Base-by-base conservation (phyloP, 2,888 invertebrate species). In the Hypomecis atomaria region DNA sequence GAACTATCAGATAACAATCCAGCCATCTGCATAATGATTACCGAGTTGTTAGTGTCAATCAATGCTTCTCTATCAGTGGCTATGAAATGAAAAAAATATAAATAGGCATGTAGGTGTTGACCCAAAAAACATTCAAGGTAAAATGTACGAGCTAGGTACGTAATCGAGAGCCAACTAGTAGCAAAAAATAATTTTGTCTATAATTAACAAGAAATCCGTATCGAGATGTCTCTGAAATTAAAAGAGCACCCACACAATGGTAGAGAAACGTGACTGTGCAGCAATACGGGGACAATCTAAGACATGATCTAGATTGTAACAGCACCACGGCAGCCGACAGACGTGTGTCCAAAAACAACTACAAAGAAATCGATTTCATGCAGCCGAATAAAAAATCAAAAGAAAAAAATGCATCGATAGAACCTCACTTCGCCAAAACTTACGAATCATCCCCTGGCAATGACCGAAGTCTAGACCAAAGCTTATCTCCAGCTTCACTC, bases 391-490 rank as follows among this genome's bases (percentile, higher is more conserved):
- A 86, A 86, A 87, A 87, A 78, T 69, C 59, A 72, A 74, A 77
- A 72, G 70, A 49, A 79, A 87, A n/a, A 87, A 86, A 80, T 87
- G 87, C 88, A 89, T 81, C 85, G 78, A 79, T 75, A 81, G 77
- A 83, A 80, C 82, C 76, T 77, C 75, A 55, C 60, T 54, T 67
- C 70, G 69, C 72, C 78, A 78, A 92, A 89, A 89, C 73, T 88
- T 84, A 88, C 90, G 74, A 89, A 84, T 92, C 92, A 92, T 91
- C 91, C 91, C 90, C 89, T 84, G 89, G 70, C 90, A 91, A 86
- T 86, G 89, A 90, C 87, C 90, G 77, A 76, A 78, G 86, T 87
- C 90, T 89, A 90, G 89, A 88, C 85, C 72, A 69, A 74, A 76
- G 66, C 76, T 78, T 78, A 77, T 76, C 75, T 78, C 73, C 74